Evolutionary conservation across 1,140 invertebrate species (phyloP).

Genomic region (Papilio dardanus): DNA sequence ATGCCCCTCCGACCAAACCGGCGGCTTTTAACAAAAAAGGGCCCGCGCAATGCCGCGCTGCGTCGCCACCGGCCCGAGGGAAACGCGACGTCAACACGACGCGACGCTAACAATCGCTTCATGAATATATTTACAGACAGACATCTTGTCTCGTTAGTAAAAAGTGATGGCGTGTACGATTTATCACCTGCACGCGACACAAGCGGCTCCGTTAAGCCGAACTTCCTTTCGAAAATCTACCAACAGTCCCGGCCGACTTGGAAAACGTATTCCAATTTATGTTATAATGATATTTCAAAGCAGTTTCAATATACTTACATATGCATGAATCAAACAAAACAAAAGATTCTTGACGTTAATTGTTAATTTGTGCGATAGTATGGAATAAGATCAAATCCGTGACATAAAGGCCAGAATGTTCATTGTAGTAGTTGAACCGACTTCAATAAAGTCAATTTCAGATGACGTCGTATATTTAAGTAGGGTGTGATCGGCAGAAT

Average conservation of each 20-base stretch:
- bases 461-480: conserved; percentile 65
- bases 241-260: conserved; percentile 55
- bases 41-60: conserved; percentile 40
- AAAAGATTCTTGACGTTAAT: conserved; percentile 8
- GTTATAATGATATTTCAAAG: conserved; percentile 20
- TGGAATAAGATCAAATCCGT: conserved; percentile 19
- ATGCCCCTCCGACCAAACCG: conserved; percentile 53
- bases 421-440: conserved; percentile 41
- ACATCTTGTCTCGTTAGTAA: conserved; percentile 80
- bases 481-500: conserved; percentile 57
- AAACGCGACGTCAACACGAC: conserved; percentile 44
- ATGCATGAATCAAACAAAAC: conserved; percentile 32
- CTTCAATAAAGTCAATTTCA: conserved; percentile 69
- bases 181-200: conserved; percentile 77
- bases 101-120: conserved; percentile 59
- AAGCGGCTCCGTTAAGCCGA: conserved; percentile 50
- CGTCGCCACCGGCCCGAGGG: conserved; percentile 43
- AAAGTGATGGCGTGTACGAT: conserved; percentile 75
- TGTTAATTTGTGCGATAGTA: conserved; percentile 20
- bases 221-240: conserved; percentile 62
- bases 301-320: conserved; percentile 1
- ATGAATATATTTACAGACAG: conserved; percentile 63
- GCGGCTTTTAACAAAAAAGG: conserved; percentile 58
- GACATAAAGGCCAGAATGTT: conserved; percentile 46
- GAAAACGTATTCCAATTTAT: conserved; percentile 44